These are phyloP conservation scores for Ginglymostoma cirratum DNA, from an alignment of 2,113 vertebrate genomes.

Conservation along the genomic window DNA sequence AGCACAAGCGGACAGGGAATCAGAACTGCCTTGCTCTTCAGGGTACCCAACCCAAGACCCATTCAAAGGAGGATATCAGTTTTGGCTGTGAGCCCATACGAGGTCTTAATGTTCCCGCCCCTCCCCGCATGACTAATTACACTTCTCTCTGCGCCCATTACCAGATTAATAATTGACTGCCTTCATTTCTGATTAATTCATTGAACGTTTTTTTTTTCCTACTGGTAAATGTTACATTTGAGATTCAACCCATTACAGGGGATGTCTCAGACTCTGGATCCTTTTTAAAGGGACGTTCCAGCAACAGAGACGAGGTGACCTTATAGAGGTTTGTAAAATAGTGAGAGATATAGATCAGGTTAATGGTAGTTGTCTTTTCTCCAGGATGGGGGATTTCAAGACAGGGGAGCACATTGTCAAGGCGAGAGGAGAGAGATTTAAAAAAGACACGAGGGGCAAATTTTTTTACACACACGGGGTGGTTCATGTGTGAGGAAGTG, in stretches of 20 bases:
- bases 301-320: too few relatives aligned
- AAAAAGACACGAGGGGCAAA: too few relatives aligned
- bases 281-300: neutral
- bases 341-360: too few relatives aligned
- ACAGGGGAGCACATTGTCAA: too few relatives aligned
- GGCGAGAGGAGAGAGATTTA: too few relatives aligned
- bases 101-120: neutral
- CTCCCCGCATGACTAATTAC: conserved; percentile 1
- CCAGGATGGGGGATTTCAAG: too few relatives aligned
- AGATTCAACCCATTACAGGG: neutral
- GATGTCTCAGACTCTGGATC: neutral
- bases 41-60: neutral
- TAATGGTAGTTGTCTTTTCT: too few relatives aligned
- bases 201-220: neutral
- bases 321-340: too few relatives aligned
- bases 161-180: neutral
- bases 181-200: conserved; percentile 20
- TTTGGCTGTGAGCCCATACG: neutral
- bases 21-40: too few relatives aligned
- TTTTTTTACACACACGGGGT: too few relatives aligned
- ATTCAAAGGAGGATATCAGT: neutral
- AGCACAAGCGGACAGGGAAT: neutral
- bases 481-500: too few relatives aligned
- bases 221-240: neutral
- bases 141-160: neutral